phyloP scores from a whole-genome alignment of 2,797 vertebrate species.

The Sciurus carolinensis region DNA sequence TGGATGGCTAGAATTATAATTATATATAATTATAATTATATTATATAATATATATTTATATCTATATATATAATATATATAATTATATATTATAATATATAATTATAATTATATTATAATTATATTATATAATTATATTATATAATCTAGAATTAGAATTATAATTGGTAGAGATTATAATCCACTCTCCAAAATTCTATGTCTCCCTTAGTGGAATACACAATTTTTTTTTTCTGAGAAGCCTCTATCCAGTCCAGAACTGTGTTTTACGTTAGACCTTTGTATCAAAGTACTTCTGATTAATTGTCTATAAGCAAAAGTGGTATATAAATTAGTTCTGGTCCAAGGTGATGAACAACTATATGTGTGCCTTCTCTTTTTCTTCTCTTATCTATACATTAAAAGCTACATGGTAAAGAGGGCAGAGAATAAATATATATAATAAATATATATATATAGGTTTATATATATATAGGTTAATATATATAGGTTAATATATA shows the following conservation, averaged over 20 bases:
- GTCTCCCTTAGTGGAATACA: background rate
- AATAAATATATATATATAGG: background rate
- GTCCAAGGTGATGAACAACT: background rate
- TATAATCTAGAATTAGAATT: too few species aligned
- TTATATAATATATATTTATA: too few species aligned
- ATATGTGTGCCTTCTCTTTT: background rate
- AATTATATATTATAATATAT: too few species aligned
- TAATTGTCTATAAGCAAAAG: background rate
- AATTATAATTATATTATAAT: too few species aligned
- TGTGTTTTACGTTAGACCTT: background rate
- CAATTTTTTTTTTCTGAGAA: background rate
- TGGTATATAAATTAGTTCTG: background rate
- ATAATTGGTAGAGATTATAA: background rate
- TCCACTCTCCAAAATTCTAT: background rate
- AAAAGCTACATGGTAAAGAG: background rate
- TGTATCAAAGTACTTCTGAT: background rate
- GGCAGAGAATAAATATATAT: background rate
- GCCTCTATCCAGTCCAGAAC: background rate
- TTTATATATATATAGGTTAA: background rate
- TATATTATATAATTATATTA: too few species aligned
- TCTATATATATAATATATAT: too few species aligned
- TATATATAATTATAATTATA: too few species aligned
- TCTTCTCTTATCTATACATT: background rate
- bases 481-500: background rate
- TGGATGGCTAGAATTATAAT: background rate